Base-by-base conservation (phyloP, 2,888 invertebrate genomes). In the Drosophila rubida region DNA sequence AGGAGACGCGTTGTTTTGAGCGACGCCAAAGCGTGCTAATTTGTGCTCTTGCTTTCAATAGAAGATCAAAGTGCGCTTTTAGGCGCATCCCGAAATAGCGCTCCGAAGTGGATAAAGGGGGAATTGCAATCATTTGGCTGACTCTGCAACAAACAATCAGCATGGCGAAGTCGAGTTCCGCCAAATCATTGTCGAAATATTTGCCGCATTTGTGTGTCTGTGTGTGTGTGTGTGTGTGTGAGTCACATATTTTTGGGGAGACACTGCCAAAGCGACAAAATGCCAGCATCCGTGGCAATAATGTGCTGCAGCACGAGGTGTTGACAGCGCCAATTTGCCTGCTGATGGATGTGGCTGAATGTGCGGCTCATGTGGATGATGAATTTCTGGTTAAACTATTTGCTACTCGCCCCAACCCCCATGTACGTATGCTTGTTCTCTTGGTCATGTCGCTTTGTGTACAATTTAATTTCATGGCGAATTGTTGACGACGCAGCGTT, bases 371-470 rank as follows among this genome's bases (percentile, higher is more conserved):
- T 72, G 81, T 37, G 57, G 73, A 74, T 84, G 84, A 88, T 87
- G 80, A 80, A 88, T 88, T 69, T 78, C 73, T 73, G 86, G 78
- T 80, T 83, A 88, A 84, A 84, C 86, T 88, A 88, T 88, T 88
- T 83, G 87, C 80, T 53, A 48, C 57, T 25, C n/a, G 27, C 27
- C 53, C 22, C 3, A 3, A 8, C 13, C 53, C 41, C 22, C 19
- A 19, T 19, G 19, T 4, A 42, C 25, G 11, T 25, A 41, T 58
- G 16, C 32, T 11, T 23, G 22, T 5, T 11, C 45, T 54, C 50
- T 54, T 68, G 73, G 39, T 44, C 60, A 51, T 69, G 71, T 67
- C 66, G 58, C 44, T 69, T 54, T 68, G 73, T 78, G 70, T 80
- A 83, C 70, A 83, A 78, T 88, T 80, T 83, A 88, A 84, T 88